These are phyloP conservation scores for Pontoporia blainvillei DNA, from an alignment of 2,113 vertebrate genomes.

Conservation along the genomic window DNA sequence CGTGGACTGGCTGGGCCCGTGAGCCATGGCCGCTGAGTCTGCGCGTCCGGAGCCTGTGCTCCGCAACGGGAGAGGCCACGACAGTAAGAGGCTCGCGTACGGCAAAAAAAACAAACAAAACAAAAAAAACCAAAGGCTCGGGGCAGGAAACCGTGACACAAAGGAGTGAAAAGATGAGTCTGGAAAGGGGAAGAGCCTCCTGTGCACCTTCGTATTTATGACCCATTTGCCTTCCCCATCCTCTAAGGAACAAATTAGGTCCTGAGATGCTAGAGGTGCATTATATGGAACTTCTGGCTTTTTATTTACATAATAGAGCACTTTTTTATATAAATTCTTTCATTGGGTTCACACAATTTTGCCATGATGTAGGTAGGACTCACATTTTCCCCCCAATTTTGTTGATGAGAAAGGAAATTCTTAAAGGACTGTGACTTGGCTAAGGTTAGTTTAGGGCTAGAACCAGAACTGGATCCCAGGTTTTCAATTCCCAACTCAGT, in stretches of 20 bases:
- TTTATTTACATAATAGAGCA: neutral
- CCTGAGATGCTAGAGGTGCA: neutral
- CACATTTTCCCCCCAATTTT: neutral
- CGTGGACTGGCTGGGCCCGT: fast-evolving
- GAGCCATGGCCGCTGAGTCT: too few species aligned
- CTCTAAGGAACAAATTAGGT: neutral
- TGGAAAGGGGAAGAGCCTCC: neutral
- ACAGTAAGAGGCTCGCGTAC: too few species aligned
- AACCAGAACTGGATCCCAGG: neutral
- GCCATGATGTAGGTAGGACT: neutral
- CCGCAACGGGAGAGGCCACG: too few species aligned
- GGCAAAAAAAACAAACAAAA: too few species aligned
- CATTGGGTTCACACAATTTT: neutral
- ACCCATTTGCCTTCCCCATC: neutral
- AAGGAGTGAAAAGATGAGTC: neutral
- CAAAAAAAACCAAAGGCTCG: neutral
- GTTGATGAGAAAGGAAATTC: neutral
- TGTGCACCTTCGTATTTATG: neutral
- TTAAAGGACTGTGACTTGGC: neutral
- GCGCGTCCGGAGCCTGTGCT: too few species aligned
- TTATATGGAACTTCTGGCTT: neutral
- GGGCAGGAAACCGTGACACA: neutral
- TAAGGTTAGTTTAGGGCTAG: neutral
- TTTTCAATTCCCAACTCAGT: neutral
- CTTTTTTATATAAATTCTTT: neutral